Evolutionary conservation across 2,113 vertebrate genomes (phyloP).

Genomic region (Cyanistes caeruleus): DNA sequence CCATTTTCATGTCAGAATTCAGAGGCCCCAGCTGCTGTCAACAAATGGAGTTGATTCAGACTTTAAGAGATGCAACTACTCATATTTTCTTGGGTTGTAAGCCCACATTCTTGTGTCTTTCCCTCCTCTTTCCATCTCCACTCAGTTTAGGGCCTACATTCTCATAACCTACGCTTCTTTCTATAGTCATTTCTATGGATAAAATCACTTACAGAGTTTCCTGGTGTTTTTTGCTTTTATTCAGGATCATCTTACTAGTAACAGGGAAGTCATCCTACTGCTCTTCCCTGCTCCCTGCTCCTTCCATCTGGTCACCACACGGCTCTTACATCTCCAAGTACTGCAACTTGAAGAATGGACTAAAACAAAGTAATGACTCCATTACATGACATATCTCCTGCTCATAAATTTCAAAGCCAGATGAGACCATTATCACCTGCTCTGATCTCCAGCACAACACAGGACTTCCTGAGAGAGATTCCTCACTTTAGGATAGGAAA

Average conservation of each 20-base stretch:
- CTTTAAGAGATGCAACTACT: background rate
- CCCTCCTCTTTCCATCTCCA: background rate
- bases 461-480: conserved; percentile 65
- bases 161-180: background rate
- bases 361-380: conserved; percentile 52
- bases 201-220: background rate
- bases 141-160: background rate
- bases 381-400: conserved; percentile 58
- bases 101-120: background rate
- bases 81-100: background rate
- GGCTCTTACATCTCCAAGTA: background rate
- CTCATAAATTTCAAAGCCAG: conserved; percentile 59
- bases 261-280: background rate
- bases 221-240: background rate
- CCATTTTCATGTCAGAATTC: background rate
- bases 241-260: background rate
- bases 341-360: conserved; percentile 18
- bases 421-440: conserved; percentile 66
- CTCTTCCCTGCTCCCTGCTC: background rate
- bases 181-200: background rate
- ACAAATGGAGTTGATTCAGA: background rate
- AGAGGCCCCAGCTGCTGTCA: background rate
- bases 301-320: conserved; percentile 54
- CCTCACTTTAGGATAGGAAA: conserved; percentile 54
- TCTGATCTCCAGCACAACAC: conserved; percentile 61